Conservation (phyloP, 2,888 invertebrate species). For the Willowsia nigromaculata region DNA sequence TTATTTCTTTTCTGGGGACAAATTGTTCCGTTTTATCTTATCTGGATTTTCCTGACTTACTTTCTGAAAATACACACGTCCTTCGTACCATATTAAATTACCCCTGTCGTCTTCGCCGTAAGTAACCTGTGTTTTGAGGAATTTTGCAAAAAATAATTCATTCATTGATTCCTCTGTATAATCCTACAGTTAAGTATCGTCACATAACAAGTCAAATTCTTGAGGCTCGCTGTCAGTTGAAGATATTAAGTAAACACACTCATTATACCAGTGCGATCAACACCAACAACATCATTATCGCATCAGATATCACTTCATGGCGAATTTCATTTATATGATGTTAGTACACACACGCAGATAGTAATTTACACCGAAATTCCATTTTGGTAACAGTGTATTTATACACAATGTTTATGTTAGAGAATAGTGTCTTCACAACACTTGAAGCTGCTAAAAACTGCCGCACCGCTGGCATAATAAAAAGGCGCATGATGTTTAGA, state of each 20-base stretch:
- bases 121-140: not conserved
- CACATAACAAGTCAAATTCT: too few relatives aligned
- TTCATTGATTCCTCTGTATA: too few relatives aligned
- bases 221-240: not conserved
- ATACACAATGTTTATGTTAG: not conserved
- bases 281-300: constrained; percentile 55
- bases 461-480: not conserved
- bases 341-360: not conserved
- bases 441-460: not conserved
- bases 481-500: constrained; percentile 9
- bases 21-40: not conserved
- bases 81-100: not conserved
- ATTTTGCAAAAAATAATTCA: too few relatives aligned
- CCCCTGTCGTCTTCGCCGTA: not conserved
- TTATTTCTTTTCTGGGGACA: constrained; percentile 7
- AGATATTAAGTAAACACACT: constrained; percentile 9
- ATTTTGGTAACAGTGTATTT: not conserved
- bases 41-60: not conserved
- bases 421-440: not conserved
- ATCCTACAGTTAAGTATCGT: too few relatives aligned
- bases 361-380: not conserved
- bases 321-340: not conserved
- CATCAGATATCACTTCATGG: constrained; percentile 18
- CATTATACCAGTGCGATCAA: constrained; percentile 52
- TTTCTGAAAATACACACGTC: not conserved